Base-by-base conservation (phyloP, 2,888 invertebrate genomes). In the Leptinotarsa tumamoca region DNA sequence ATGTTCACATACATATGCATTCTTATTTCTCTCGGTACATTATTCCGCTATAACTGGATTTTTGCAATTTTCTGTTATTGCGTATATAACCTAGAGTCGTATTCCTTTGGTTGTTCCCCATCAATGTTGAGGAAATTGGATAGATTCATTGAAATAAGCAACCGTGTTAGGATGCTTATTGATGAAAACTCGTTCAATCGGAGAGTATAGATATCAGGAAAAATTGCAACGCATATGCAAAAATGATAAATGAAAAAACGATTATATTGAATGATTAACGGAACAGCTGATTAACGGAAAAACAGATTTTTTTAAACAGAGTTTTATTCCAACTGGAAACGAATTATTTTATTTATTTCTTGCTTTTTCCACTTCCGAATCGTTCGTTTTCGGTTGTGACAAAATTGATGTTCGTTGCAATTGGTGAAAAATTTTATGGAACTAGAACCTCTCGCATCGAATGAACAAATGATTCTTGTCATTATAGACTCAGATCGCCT, bases 51-150 rank as follows among this genome's bases (percentile, higher is more conserved):
- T 79, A 81, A 80, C 80, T 78, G 78, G 79, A 80, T 81, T 79
- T 80, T 78, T 77, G 79, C 80, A 81, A 80, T 81, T 81, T 79
- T 76, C 74, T 77, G 76, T 81, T 81, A 80, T 80, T 80, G 77
- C 75, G 67, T 76, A 67, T 73, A 74, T 78, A 78, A 74, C 74
- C 72, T 72, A 67, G 71, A 63, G 72, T 73, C 54, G 76, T 73
- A 78, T 77, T 77, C 67, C 67, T 69, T 18, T 13, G 58, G 75
- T 82, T 67, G 77, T 77, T 77, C 72, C 70, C 69, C 67, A 61
- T 67, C 77, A 76, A 76, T 76, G 71, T 74, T 66, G 72, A 73
- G 77, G 78, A 80, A 78, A 80, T 80, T 80, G 78, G 78, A 80
- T 77, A 78, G 78, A 78, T 72, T 73, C 72, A 67, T 56, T 33